A percentile compares a stretch with the other conserved stretches of the same genome.
phyloP scores from a whole-genome alignment of 1,140 invertebrate species.

The Lordiphosa mommai region DNA sequence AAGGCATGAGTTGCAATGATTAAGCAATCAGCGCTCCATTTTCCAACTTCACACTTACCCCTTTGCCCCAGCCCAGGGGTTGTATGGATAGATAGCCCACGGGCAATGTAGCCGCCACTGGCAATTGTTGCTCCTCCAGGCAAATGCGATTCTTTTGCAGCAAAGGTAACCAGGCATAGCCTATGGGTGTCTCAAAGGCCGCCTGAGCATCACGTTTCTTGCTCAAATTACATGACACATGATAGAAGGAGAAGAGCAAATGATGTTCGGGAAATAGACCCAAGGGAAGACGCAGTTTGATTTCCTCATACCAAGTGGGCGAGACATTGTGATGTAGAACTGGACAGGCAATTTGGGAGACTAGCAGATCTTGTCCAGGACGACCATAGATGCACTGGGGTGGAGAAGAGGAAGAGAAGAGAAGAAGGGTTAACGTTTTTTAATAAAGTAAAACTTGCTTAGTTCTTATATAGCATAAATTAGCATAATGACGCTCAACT shows the following conservation, averaged over 20 bases:
- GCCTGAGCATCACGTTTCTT: conserved; percentile 87
- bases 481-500: too few species aligned
- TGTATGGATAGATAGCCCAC: conserved; percentile 93
- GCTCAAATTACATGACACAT: conserved; percentile 91
- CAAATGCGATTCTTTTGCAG: conserved; percentile 90
- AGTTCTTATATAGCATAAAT: rapidly evolving
- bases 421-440: too few species aligned
- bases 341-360: conserved; percentile 84
- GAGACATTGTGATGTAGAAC: conserved; percentile 90
- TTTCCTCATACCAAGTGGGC: conserved; percentile 92
- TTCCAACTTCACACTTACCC: conserved; percentile 83
- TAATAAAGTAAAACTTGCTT: not conserved
- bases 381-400: conserved; percentile 88
- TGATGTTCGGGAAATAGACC: conserved; percentile 89
- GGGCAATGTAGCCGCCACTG: conserved; percentile 92
- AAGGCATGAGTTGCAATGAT: conserved; percentile 53
- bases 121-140: conserved; percentile 88
- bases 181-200: conserved; percentile 91
- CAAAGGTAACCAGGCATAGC: conserved; percentile 94
- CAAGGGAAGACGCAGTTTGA: conserved; percentile 92
- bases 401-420: conserved; percentile 23
- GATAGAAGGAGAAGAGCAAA: conserved; percentile 93
- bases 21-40: conserved; percentile 18
- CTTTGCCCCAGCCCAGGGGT: conserved; percentile 92
- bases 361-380: conserved; percentile 84